Base-by-base conservation (phyloP, 2,888 invertebrate genomes). In the Drosophila emarginata region DNA sequence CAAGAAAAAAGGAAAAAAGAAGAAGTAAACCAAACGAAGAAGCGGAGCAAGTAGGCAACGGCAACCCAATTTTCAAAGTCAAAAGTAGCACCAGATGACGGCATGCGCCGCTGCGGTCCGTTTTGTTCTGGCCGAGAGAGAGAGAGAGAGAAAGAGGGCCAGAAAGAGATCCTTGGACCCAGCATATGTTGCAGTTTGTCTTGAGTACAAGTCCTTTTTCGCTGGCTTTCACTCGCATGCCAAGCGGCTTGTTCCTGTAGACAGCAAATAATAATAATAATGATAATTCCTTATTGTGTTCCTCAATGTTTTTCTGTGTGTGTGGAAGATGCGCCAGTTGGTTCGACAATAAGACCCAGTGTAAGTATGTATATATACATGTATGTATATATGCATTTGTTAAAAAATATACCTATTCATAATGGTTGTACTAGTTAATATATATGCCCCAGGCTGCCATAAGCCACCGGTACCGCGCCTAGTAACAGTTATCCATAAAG, bases 11-110 rank as follows among this genome's bases (percentile, higher is more conserved):
- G 64, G 67, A 40, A 15, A 64, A 11, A 66, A 26, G 26, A 52
- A 26, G 54, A 60, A 39, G 37, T 18, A 66, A 61, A 64, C 58
- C 15, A 40, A 74, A 64, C 60, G 53, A 69, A 64, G 62, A 28
- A 53, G 74, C 73, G 64, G 60, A 69, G 74, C 77, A 21, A 45
- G 82, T 85, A 77, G 79, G 78, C 89, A 89, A 89, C 80, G 79
- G 80, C 89, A 89, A 88, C 79, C 89, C 89, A 90, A 89, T 89
- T 89, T 89, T 64, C 67, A 68, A 89, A 90, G 90, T 87, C 90
- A 88, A 89, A 72, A 89, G 90, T 83, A 88, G 89, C 89, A 90
- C 88, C 90, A 90, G 90, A 90, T 90, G 90, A 90, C 90, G 90
- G 90, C 90, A 88, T 89, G 90, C 89, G 90, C 90, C 90, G 88